phyloP scores from a whole-genome alignment of 2,797 vertebrate species.

The Takifugu rubripes region DNA sequence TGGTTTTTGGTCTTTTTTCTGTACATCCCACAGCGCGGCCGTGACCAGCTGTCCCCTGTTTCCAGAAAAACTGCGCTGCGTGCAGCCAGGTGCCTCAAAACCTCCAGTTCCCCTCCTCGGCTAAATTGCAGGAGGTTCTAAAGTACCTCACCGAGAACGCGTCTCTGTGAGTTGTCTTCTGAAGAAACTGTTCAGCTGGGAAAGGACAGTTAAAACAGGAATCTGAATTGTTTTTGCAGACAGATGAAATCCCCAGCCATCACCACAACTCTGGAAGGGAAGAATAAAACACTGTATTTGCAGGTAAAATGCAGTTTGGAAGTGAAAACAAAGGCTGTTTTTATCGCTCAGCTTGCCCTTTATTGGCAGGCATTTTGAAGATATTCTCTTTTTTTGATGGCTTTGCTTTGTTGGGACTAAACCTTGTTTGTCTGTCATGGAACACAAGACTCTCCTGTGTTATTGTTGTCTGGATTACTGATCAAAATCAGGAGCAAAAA shows the following conservation, averaged over 20 bases:
- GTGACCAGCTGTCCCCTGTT: conserved; percentile 1
- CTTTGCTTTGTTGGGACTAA: too few species aligned
- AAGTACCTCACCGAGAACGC: conserved; percentile 92
- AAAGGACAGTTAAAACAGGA: conserved; percentile 4
- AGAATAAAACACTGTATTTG: conserved; percentile 96
- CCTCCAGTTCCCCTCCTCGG: conserved; percentile 91
- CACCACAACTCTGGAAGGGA: conserved; percentile 93
- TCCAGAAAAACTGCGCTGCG: conserved; percentile 91
- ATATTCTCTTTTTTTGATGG: too few species aligned
- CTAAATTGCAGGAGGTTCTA: conserved; percentile 92
- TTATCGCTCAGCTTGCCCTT: neutral
- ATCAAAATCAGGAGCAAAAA: too few species aligned
- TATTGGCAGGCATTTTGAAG: too few species aligned
- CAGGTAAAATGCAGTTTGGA: conserved; percentile 75
- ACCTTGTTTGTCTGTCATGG: too few species aligned
- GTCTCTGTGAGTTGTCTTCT: conserved; percentile 84
- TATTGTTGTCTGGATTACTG: too few species aligned
- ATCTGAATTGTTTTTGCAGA: conserved; percentile 62
- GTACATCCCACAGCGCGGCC: too few species aligned
- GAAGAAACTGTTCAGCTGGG: neutral
- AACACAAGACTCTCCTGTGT: too few species aligned
- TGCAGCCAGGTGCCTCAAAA: conserved; percentile 95
- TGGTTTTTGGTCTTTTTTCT: too few species aligned
- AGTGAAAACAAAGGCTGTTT: conserved; percentile 4
- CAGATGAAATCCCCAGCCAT: conserved; percentile 99